A percentile compares a stretch with the other conserved stretches of the same genome.
These are phyloP conservation scores for Lasioglossum marginatum DNA, from an alignment of 2,888 invertebrate species.

Conservation along the genomic window DNA sequence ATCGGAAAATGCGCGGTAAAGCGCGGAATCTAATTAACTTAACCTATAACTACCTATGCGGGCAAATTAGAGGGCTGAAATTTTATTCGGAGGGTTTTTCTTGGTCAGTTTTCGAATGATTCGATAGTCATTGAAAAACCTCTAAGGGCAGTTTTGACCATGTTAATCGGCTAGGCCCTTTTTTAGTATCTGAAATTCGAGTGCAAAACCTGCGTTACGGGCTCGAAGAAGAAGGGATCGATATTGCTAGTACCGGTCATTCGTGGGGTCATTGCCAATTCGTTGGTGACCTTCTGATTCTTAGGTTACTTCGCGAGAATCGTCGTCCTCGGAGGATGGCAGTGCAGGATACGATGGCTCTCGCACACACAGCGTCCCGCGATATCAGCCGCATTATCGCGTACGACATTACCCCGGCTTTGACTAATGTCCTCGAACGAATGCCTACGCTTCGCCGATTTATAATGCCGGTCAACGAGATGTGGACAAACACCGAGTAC, in stretches of 20 bases:
- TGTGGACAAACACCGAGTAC: conserved; percentile 84
- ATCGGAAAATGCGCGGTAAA: too few species aligned
- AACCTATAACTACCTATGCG: too few species aligned
- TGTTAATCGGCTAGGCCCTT: too few species aligned
- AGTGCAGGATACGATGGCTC: conserved; percentile 28
- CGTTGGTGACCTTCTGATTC: conserved; percentile 66
- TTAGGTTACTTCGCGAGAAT: conserved; percentile 54
- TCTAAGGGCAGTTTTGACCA: too few species aligned
- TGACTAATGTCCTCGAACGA: conserved; percentile 84
- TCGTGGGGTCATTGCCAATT: conserved; percentile 65
- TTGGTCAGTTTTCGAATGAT: too few species aligned
- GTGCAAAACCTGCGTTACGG: too few species aligned
- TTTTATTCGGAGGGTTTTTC: too few species aligned
- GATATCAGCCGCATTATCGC: conserved; percentile 84
- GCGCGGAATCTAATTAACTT: too few species aligned
- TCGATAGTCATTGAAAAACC: too few species aligned
- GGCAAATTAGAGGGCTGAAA: too few species aligned
- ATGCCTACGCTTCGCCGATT: conserved; percentile 84
- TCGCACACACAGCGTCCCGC: conserved; percentile 66
- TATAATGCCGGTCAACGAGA: conserved; percentile 84
- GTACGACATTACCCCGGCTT: conserved; percentile 82
- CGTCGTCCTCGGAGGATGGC: conserved; percentile 26
- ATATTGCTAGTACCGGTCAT: conserved; percentile 36
- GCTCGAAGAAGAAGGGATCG: not conserved
- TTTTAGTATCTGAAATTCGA: too few species aligned